Conservation (phyloP, 2,888 invertebrate genomes). For the Rhaphigaster nebulosa region DNA sequence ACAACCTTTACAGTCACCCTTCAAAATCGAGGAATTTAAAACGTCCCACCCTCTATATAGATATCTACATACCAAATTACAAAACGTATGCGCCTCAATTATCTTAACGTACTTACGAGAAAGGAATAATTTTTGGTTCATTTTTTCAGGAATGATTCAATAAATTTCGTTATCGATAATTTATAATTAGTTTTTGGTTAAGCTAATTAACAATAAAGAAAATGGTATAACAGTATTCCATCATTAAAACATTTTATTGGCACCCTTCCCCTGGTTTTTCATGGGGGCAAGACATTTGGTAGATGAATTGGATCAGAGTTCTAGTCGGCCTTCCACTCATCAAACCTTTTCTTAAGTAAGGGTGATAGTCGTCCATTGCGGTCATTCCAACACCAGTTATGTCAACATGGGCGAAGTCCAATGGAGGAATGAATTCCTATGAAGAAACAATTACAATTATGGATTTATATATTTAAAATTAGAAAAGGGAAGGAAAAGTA, state of each 20-base stretch:
- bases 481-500: neutral
- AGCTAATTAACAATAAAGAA: neutral
- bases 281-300: slow-evolving; percentile 56
- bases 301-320: slow-evolving; percentile 53
- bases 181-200: too few relatives aligned
- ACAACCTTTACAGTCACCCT: too few relatives aligned
- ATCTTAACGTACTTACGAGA: too few relatives aligned
- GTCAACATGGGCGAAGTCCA: slow-evolving; percentile 56
- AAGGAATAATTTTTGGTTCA: too few relatives aligned
- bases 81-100: too few relatives aligned
- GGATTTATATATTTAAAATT: neutral
- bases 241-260: neutral
- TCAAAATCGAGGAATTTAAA: too few relatives aligned
- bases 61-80: too few relatives aligned
- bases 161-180: too few relatives aligned
- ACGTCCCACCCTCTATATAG: too few relatives aligned
- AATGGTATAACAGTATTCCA: neutral
- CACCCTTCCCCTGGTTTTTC: slow-evolving; percentile 34
- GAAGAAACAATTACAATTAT: neutral
- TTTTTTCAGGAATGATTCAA: too few relatives aligned
- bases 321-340: slow-evolving; percentile 56
- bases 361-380: slow-evolving; percentile 34
- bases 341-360: slow-evolving; percentile 48
- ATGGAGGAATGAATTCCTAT: slow-evolving; percentile 51
- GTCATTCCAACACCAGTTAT: slow-evolving; percentile 56